A percentile compares a stretch with the other conserved stretches of the same genome.
phyloP scores from a whole-genome alignment of 2,113 vertebrate genomes.

The Gobio gobio region DNA sequence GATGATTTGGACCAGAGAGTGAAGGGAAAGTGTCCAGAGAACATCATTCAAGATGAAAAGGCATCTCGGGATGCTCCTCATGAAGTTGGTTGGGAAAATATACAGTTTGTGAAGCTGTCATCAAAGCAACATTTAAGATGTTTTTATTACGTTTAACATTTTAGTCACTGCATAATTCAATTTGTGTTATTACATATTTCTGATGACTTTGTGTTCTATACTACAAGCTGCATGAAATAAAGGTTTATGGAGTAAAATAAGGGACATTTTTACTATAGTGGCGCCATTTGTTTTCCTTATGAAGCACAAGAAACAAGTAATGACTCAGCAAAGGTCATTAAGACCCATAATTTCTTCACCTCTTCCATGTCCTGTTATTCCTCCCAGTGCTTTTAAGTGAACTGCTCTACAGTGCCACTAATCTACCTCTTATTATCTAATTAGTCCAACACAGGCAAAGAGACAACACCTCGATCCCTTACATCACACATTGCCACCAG shows the following conservation, averaged over 20 bases:
- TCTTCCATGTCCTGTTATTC: background rate
- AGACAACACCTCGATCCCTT: conserved; percentile 34
- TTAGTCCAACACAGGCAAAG: conserved; percentile 37
- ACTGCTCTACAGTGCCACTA: conserved; percentile 19
- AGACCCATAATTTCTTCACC: background rate
- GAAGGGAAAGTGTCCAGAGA: background rate
- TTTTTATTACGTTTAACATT: background rate
- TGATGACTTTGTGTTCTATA: background rate
- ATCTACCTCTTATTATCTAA: conserved; percentile 46
- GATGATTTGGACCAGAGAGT: background rate
- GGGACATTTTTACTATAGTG: background rate
- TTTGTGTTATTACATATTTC: background rate
- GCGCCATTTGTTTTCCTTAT: background rate
- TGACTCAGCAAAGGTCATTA: background rate
- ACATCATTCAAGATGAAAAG: background rate
- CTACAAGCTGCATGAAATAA: background rate
- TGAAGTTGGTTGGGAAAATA: background rate
- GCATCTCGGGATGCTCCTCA: background rate
- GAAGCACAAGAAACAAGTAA: background rate
- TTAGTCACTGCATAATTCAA: background rate
- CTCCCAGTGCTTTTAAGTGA: background rate
- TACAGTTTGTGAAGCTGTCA: background rate
- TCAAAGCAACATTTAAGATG: background rate
- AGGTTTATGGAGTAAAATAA: background rate
- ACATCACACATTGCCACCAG: conserved; percentile 23